A percentile compares a stretch with the other conserved stretches of the same genome.
phyloP scores from a whole-genome alignment of 2,113 vertebrate species.

The Scolopax mira region DNA sequence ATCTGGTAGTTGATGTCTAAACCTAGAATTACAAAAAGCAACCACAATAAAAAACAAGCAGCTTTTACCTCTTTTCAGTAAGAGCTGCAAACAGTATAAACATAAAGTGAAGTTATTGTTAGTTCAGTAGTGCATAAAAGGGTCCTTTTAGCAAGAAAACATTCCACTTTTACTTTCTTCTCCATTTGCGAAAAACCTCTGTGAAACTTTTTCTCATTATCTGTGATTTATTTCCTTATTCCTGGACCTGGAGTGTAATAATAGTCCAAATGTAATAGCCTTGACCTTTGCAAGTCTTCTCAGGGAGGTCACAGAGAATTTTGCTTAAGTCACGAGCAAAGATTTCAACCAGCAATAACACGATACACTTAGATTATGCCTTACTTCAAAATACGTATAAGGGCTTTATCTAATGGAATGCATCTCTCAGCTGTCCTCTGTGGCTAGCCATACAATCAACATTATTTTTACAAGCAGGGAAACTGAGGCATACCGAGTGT shows the following conservation, averaged over 20 bases:
- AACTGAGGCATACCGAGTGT: neutral
- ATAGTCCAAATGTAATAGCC: slow-evolving; percentile 50
- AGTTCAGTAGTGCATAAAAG: neutral
- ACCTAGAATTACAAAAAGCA: neutral
- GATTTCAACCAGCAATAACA: slow-evolving; percentile 32
- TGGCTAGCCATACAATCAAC: neutral
- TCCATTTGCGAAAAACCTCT: neutral
- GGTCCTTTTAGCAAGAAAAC: neutral
- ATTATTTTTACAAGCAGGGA: neutral
- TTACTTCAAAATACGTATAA: neutral
- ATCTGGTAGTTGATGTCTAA: neutral
- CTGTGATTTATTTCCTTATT: slow-evolving; percentile 46
- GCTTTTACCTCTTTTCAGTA: neutral
- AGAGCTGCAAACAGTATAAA: neutral
- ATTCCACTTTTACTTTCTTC: neutral
- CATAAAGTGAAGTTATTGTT: neutral
- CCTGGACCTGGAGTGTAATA: slow-evolving; percentile 38
- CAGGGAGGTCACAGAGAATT: neutral
- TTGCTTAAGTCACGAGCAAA: slow-evolving; percentile 25
- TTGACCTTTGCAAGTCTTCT: slow-evolving; percentile 59
- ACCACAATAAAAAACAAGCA: neutral
- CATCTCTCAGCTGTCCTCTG: neutral
- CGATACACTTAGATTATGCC: neutral
- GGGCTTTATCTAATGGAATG: neutral
- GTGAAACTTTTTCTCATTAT: slow-evolving; percentile 61